Evolutionary conservation across 2,888 invertebrate genomes (phyloP).

Genomic region (Norana najaformis): DNA sequence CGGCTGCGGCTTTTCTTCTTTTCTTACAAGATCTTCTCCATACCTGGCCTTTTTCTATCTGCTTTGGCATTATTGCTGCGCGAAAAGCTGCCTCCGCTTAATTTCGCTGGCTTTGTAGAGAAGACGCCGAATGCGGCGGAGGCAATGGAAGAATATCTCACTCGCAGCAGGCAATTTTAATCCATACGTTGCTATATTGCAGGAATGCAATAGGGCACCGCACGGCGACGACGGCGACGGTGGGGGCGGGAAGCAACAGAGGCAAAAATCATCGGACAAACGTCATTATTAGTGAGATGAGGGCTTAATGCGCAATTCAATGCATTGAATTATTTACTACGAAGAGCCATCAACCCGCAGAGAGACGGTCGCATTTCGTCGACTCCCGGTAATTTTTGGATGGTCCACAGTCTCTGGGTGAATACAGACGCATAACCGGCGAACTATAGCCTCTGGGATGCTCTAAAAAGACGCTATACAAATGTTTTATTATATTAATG

Average conservation of each 20-base stretch:
- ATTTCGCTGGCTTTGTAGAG: neutral
- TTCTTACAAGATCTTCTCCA: neutral
- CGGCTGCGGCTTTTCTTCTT: neutral
- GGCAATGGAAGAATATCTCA: neutral
- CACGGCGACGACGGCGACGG: too few relatives aligned
- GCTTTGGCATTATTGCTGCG: neutral
- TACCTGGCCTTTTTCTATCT: neutral
- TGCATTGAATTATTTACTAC: slow-evolving; percentile 13
- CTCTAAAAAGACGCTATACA: neutral
- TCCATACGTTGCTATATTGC: neutral
- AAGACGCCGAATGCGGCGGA: neutral
- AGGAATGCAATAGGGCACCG: neutral
- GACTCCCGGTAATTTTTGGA: neutral
- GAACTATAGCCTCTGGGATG: neutral
- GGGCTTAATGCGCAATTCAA: neutral
- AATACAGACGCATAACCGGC: neutral
- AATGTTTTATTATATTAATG: neutral
- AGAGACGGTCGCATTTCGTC: neutral
- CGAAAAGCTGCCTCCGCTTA: neutral
- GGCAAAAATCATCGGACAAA: neutral
- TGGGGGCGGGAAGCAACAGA: too few relatives aligned
- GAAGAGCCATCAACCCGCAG: neutral
- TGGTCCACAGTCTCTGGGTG: neutral
- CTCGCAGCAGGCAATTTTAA: neutral
- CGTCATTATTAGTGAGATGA: neutral